phyloP scores from a whole-genome alignment of 2,888 invertebrate genomes.

The Piscicola geometra region DNA sequence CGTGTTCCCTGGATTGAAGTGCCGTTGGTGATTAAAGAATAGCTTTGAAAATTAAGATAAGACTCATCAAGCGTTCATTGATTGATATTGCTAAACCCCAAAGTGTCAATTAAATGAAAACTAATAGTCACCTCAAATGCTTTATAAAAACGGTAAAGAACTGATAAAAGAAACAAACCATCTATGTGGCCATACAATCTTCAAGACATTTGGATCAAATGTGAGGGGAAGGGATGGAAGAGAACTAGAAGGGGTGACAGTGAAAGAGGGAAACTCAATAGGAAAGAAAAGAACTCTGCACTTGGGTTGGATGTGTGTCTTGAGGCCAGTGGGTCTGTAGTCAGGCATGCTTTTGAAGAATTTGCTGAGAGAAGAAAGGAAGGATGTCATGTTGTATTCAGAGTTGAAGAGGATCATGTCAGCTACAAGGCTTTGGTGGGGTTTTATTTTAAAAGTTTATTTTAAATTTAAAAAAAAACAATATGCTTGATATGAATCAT shows the following conservation, averaged over 20 bases:
- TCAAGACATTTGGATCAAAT: constrained; percentile 51
- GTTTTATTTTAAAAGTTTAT: constrained; percentile 24
- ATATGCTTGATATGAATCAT: no score
- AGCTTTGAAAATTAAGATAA: no score
- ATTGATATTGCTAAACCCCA: no score
- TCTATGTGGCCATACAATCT: constrained; percentile 71
- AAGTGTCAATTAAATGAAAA: no score
- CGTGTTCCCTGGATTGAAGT: constrained; percentile 68
- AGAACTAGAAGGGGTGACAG: not conserved
- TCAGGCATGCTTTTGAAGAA: constrained; percentile 67
- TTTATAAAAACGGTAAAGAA: not conserved
- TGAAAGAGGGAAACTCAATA: constrained; percentile 49
- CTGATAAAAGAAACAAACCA: constrained; percentile 58
- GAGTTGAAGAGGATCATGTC: constrained; percentile 70
- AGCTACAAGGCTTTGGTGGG: constrained; percentile 64
- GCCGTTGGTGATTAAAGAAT: no score
- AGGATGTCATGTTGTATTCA: constrained; percentile 66
- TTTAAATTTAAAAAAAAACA: not conserved
- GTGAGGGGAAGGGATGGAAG: no score
- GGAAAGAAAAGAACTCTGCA: constrained; percentile 66
- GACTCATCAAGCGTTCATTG: no score
- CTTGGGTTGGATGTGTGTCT: constrained; percentile 61
- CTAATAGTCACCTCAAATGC: no score
- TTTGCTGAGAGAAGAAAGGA: constrained; percentile 62
- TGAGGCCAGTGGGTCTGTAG: constrained; percentile 61